Conservation (phyloP, 2,113 vertebrate species). For the Microtus pennsylvanicus region DNA sequence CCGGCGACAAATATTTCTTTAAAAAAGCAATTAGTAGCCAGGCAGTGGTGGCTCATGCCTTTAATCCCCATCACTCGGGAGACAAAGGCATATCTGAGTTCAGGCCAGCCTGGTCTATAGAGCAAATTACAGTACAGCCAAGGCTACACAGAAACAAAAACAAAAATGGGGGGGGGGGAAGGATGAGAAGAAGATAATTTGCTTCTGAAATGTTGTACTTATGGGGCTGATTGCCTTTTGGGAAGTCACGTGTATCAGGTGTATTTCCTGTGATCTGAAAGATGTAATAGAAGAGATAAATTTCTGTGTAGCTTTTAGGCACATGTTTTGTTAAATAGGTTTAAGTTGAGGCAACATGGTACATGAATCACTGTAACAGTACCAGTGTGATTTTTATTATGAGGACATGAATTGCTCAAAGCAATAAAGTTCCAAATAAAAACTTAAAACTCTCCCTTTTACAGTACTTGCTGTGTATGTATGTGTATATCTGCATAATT, state of each 20-base stretch:
- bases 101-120: too few relatives aligned
- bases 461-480: too few relatives aligned
- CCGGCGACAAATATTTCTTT: background rate
- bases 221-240: conserved; percentile 25
- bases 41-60: too few relatives aligned
- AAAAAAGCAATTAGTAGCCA: background rate
- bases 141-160: too few relatives aligned
- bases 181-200: background rate
- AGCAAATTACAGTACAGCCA: too few relatives aligned
- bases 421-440: background rate
- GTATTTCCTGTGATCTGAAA: conserved; percentile 39
- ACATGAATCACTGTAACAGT: background rate
- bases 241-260: background rate
- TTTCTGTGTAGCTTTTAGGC: conserved; percentile 26
- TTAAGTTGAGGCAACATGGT: conserved; percentile 5
- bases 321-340: background rate
- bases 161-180: too few relatives aligned
- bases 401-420: conserved; percentile 9
- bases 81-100: too few relatives aligned
- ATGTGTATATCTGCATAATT: too few relatives aligned
- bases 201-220: conserved; percentile 18
- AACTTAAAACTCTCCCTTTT: too few relatives aligned
- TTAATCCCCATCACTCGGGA: too few relatives aligned
- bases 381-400: conserved; percentile 28
- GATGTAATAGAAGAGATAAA: conserved; percentile 1